phyloP scores from a whole-genome alignment of 2,797 vertebrate genomes.

The Strix occidentalis region DNA sequence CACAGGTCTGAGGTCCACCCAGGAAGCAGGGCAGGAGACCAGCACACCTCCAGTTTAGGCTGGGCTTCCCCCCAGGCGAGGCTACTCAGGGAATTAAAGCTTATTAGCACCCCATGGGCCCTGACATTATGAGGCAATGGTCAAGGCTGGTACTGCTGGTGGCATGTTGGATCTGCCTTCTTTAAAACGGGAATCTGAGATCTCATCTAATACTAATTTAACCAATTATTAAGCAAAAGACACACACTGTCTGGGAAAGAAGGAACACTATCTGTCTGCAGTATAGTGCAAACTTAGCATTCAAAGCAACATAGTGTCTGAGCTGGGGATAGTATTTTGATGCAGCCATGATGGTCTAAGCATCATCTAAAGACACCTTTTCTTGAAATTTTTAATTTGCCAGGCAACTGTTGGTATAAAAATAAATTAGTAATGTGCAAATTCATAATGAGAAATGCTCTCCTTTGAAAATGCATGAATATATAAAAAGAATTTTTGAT shows the following conservation, averaged over 20 bases:
- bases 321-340: neutral
- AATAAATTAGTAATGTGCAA: neutral
- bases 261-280: neutral
- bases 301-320: neutral
- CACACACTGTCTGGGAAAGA: neutral
- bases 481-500: neutral
- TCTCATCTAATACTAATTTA: neutral
- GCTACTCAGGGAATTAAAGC: neutral
- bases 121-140: neutral
- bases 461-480: neutral
- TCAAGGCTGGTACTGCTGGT: neutral
- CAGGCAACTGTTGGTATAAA: neutral
- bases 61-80: neutral
- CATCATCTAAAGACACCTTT: neutral
- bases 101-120: neutral
- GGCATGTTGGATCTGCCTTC: neutral
- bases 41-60: neutral
- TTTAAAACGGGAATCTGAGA: neutral
- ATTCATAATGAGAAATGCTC: neutral
- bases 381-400: neutral
- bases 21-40: neutral
- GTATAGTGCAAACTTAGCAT: neutral
- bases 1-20: neutral
- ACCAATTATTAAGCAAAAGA: neutral
- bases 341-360: neutral